phyloP scores from a whole-genome alignment of 1,140 invertebrate species.

The Cydia amplana region DNA sequence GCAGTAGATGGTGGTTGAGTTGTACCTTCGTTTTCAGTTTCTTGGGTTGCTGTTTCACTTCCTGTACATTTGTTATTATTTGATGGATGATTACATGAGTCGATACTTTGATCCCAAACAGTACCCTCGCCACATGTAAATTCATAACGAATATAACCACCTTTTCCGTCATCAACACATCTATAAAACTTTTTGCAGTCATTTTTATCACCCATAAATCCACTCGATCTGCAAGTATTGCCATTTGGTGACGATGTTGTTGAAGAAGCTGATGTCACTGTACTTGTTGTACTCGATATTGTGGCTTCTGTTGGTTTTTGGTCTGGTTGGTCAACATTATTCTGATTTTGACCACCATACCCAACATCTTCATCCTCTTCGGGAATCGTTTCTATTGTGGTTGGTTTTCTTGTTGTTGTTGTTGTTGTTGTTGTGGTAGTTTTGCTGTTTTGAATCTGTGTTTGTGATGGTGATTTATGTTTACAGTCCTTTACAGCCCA shows the following conservation, averaged over 20 bases:
- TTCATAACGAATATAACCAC: constrained; percentile 80
- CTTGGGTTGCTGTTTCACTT: background rate
- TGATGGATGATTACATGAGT: constrained; percentile 70
- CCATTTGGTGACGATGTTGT: constrained; percentile 35
- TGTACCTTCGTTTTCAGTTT: constrained; percentile 5
- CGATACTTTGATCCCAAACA: constrained; percentile 80
- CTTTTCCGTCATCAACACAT: constrained; percentile 81
- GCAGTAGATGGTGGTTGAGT: background rate
- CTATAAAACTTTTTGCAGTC: constrained; percentile 83
- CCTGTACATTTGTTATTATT: constrained; percentile 13
- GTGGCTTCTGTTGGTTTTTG: constrained; percentile 37
- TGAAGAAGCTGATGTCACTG: constrained; percentile 32
- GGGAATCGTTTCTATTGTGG: constrained; percentile 31
- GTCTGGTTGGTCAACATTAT: background rate
- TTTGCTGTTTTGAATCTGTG: constrained; percentile 37
- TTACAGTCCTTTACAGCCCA: constrained; percentile 71
- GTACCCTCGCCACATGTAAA: constrained; percentile 83
- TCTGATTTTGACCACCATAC: constrained; percentile 36
- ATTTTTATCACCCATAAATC: constrained; percentile 76
- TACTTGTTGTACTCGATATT: constrained; percentile 48
- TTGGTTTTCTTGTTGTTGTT: constrained; percentile 36
- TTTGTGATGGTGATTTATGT: constrained; percentile 33
- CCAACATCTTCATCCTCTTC: constrained; percentile 38
- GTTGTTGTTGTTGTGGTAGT: constrained; percentile 37
- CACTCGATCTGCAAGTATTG: constrained; percentile 57